Base-by-base conservation (phyloP, 2,113 vertebrate genomes). In the Neoarius graeffei region DNA sequence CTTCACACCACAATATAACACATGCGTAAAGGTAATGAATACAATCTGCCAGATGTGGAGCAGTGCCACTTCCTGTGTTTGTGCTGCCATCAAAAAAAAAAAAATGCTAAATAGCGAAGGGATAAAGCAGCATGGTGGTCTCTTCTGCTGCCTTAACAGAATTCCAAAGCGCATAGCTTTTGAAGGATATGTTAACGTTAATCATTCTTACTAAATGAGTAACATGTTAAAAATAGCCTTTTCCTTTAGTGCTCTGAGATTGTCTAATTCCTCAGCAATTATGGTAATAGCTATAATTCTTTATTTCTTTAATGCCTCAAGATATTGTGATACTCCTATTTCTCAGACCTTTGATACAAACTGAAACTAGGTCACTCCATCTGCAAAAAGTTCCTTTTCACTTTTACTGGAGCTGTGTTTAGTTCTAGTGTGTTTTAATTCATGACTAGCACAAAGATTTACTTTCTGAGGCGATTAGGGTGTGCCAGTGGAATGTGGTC, bases 11-110 rank as follows among this genome's bases (percentile, higher is more conserved):
- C 67, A 69, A 69, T 59, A 17, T 59, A 82, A 59, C 27, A 56
- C n/a, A 35, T 57, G 56, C 27, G 2, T 30, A 59, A 64, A 56
- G 64, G 71, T 88, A 85, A 88, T 80, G 83, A 89, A 81, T 56
- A 54, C 86, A 82, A 83, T 76, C 57, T 79, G 67, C 67, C 11
- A 15, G 59, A 79, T 67, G 42, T 86, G 77, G 80, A 86, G 19
- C 52, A 59, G 14, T 86, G 83, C 35, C 60, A 42, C 59, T 85
- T 82, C 84, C 85, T 83, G 80, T 69, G 69, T 83, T 84, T 66
- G 88, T 67, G 59, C 80, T 50, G 30, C 23, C 35, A 67, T 83
- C 17, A 59, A 59, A 74, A 48, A 35, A 85, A 52, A 66, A 15
- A 52, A 83, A 35, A 30, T 5, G 20, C 54, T 52, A 74, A 19